Base-by-base conservation (phyloP, 1,140 invertebrate species). In the Pachyrhynchus sulphureomaculatus region DNA sequence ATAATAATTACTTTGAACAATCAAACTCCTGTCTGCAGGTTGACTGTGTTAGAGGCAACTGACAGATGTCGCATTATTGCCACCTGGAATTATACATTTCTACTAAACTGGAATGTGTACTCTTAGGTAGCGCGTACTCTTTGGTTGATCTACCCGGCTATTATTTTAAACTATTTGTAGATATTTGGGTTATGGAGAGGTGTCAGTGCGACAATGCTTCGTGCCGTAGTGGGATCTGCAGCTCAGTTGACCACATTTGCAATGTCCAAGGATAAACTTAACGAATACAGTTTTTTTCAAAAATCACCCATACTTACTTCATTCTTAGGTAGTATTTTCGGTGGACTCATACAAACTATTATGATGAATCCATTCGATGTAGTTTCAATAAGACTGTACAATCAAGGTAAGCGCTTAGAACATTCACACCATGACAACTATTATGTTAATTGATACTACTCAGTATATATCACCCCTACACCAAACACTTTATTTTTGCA, bases 321-420 rank as follows among this genome's bases (percentile, higher is more conserved):
- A 0, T 88, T 96, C 64, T 65, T 84, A 4, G 87, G 90, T 2
- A 90, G 90, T 29, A 83, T 91, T 67, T 75, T 92, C 3, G 89
- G 92, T n/a, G 93, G 93, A 1, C 74, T 91, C 4, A 83, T 88
- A n/a, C 90, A 95, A 74, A 88, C 90, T 0, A 41, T 92, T 0
- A 85, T 85, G 37, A 92, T 96, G 78, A 93, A 93, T 36, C 95
- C 94, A 0, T 93, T 96, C 65, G 94, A 97, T 78, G 89, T 96
- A 0, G 83, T 96, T 37, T 90, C 92, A 0, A 95, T 93, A 0
- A 82, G 94, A 47, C 78, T 97, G 10, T 96, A 94, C 65, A 96
- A 96, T 79, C 94, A 96, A 85, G 86, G 90, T 88, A 77, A 78
- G 45, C 4, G 2, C 9, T 42, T 5, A 4, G 15, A 17, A 5